Percentiles rank a stretch among this genome's conserved stretches.
These are phyloP conservation scores for Malachius bipustulatus DNA, from an alignment of 2,888 invertebrate species.

Conservation along the genomic window DNA sequence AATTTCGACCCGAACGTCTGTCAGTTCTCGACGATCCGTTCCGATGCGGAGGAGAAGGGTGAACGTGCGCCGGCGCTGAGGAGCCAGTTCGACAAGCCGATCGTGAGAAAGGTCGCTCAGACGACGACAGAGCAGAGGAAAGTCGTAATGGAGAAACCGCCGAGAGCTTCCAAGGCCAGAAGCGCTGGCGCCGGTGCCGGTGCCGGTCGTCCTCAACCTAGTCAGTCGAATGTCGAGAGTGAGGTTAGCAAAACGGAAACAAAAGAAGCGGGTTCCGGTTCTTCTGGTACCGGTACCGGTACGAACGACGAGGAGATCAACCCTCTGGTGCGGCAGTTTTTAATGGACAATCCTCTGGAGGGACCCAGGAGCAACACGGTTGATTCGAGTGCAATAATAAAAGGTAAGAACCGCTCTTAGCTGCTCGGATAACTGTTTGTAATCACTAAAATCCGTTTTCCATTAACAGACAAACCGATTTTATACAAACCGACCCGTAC, in stretches of 20 bases:
- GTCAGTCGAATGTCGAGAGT: slow-evolving; percentile 8
- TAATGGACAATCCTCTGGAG: slow-evolving; percentile 29
- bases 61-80: too few relatives aligned
- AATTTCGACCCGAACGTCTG: slow-evolving; percentile 89
- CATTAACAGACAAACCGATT: too few relatives aligned
- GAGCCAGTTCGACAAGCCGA: too few relatives aligned
- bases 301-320: slow-evolving; percentile 16
- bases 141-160: slow-evolving; percentile 28
- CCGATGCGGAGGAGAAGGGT: too few relatives aligned
- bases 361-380: too few relatives aligned
- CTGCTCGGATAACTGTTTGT: background rate
- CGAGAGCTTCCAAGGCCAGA: slow-evolving; percentile 22
- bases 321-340: slow-evolving; percentile 31
- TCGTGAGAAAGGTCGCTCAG: too few relatives aligned
- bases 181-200: too few relatives aligned
- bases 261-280: slow-evolving; percentile 5
- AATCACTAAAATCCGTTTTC: too few relatives aligned
- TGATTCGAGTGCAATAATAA: too few relatives aligned
- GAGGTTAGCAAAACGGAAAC: slow-evolving; percentile 5
- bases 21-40: slow-evolving; percentile 65
- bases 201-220: slow-evolving; percentile 35
- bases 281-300: slow-evolving; percentile 1
- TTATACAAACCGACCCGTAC: too few relatives aligned
- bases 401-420: too few relatives aligned
- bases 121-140: too few relatives aligned